These are phyloP conservation scores for rat (Rattus norvegicus) DNA, from an alignment of 2,113 vertebrate species.

Conservation along the genomic window DNA sequence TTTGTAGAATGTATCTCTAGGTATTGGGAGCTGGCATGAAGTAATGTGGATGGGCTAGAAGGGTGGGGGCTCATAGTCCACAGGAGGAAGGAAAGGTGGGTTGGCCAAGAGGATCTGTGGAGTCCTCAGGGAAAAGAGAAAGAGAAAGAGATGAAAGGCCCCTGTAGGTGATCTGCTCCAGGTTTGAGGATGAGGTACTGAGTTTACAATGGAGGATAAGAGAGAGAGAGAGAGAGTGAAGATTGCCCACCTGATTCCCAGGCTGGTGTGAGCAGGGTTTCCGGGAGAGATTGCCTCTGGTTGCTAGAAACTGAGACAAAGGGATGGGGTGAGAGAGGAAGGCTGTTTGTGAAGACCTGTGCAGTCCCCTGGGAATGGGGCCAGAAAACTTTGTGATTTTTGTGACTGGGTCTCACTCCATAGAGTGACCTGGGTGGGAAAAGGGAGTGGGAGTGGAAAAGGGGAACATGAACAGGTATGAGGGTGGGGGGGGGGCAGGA, in stretches of 20 bases:
- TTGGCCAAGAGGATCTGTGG: background rate
- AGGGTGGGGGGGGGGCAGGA: no score
- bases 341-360: background rate
- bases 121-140: background rate
- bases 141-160: background rate
- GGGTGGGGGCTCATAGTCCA: background rate
- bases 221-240: background rate
- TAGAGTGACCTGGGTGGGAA: no score
- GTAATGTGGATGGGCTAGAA: background rate
- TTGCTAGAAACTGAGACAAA: background rate
- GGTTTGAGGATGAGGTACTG: background rate
- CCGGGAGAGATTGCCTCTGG: background rate
- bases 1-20: background rate
- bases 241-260: background rate
- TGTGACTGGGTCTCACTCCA: background rate
- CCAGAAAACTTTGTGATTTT: background rate
- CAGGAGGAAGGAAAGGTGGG: background rate
- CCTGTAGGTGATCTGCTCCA: background rate
- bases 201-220: background rate
- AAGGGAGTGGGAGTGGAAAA: no score
- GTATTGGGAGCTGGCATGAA: background rate
- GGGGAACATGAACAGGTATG: no score
- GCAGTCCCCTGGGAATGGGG: background rate
- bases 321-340: background rate
- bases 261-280: background rate